Percentiles rank a stretch among this genome's conserved stretches.
These are phyloP conservation scores for Hyposoter didymator DNA, from an alignment of 2,888 invertebrate genomes.

Conservation along the genomic window DNA sequence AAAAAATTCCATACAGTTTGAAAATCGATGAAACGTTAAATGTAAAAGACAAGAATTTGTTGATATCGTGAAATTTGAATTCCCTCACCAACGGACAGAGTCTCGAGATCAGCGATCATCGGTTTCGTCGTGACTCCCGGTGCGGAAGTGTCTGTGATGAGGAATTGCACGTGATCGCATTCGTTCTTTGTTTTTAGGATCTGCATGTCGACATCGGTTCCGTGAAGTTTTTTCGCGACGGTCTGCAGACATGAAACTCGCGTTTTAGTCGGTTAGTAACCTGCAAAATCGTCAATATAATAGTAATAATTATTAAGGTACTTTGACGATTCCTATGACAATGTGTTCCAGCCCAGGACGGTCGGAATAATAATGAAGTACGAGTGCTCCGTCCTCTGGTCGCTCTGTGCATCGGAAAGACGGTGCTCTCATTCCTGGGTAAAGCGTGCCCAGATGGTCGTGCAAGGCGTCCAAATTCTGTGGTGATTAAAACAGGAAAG, in stretches of 20 bases:
- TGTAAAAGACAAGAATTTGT: not conserved
- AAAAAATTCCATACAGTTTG: not conserved
- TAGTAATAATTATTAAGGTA: constrained; percentile 80
- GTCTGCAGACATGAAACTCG: constrained; percentile 86
- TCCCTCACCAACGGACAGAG: constrained; percentile 88
- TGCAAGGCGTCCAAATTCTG: constrained; percentile 98
- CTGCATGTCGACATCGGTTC: constrained; percentile 96
- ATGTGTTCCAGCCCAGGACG: constrained; percentile 97
- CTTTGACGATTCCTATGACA: constrained; percentile 98
- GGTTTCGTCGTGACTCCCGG: constrained; percentile 88
- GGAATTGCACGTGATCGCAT: constrained; percentile 96
- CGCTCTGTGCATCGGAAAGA: constrained; percentile 97
- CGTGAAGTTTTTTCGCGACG: constrained; percentile 96
- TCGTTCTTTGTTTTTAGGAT: constrained; percentile 95
- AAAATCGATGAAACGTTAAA: not conserved
- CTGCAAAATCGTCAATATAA: not conserved
- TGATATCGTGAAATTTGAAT: not conserved
- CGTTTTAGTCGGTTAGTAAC: not conserved
- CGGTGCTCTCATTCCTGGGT: constrained; percentile 97
- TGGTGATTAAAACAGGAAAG: constrained; percentile 64
- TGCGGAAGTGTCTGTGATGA: constrained; percentile 93
- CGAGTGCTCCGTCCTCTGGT: constrained; percentile 94
- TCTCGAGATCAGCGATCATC: constrained; percentile 90
- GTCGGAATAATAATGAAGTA: constrained; percentile 98
- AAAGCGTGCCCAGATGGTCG: constrained; percentile 96